Base-by-base conservation (phyloP, 1,140 invertebrate genomes). In the Drosophila equinoxialis region DNA sequence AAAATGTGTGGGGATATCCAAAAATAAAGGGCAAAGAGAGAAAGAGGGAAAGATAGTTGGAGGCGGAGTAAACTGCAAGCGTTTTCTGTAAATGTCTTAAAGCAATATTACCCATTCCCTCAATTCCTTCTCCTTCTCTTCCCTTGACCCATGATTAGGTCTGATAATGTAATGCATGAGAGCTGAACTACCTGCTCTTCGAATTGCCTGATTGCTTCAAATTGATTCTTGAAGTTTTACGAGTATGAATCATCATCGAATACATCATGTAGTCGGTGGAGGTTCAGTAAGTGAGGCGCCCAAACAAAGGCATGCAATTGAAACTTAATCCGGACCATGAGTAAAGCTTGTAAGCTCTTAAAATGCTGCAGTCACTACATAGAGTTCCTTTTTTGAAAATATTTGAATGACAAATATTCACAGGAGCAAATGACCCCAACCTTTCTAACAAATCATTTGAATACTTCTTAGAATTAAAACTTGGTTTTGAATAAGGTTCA, bases 201-300 rank as follows among this genome's bases (percentile, higher is more conserved):
- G 71, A 39, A 17, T 35, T 13, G 14, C 57, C 54, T 57, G 58
- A 30, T 35, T 60, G 14, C 33, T 68, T 61, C 58, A 62, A 30
- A 76, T 74, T 68, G 71, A 74, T 69, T 58, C 58, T 63, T 33
- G 68, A 75, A 75, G 48, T 68, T 37, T 59, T 59, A 20, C 14
- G 57, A 35, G 33, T 39, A 59, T 59, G 57, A 59, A 59, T 59
- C 57, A 59, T 59, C 57, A 17, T 17, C 14, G 3, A 51, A 17
- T 10, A 51, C 45, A 51, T 11, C 45, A 20, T 10, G 20, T 51
- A 10, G 1, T 11, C 45, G 20, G 45, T 23, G 45, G 2, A 6
- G 45, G 17, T 23, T 51, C 17, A 10, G 10, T 10, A 51, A 23
- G 0, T 1, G 1, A 23, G 8, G 20, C 10, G 37, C 37, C 37